These are phyloP conservation scores for Monodelphis domestica DNA, from an alignment of 2,797 vertebrate genomes.

Conservation along the genomic window DNA sequence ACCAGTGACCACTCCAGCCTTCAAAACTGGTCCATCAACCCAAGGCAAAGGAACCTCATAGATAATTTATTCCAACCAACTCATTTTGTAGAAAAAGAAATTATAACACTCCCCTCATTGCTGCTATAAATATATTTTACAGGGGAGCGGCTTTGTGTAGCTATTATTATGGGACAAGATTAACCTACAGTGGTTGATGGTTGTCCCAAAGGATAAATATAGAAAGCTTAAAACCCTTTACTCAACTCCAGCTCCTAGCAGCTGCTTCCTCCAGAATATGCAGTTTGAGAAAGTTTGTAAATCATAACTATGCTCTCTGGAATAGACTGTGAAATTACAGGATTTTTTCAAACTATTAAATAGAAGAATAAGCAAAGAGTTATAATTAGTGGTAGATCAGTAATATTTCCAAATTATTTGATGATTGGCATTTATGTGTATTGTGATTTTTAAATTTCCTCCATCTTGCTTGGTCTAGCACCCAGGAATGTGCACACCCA, in stretches of 20 bases:
- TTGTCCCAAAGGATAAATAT: neutral
- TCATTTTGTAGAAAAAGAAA: neutral
- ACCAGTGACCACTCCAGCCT: neutral
- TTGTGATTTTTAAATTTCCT: too few relatives aligned
- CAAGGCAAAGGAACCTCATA: neutral
- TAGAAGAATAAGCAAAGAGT: neutral
- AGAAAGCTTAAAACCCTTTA: neutral
- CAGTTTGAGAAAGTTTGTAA: neutral
- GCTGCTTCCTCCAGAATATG: neutral
- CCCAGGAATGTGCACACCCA: too few relatives aligned
- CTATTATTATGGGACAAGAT: neutral
- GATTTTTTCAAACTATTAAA: neutral
- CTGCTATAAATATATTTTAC: neutral
- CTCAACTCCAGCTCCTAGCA: neutral
- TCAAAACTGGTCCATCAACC: neutral
- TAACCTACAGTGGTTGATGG: neutral
- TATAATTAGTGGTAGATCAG: neutral
- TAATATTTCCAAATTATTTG: neutral
- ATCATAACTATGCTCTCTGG: neutral
- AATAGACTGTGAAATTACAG: neutral
- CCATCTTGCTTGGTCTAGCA: too few relatives aligned
- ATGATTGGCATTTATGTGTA: neutral
- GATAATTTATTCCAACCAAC: neutral
- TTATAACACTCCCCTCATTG: neutral
- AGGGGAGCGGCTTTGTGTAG: neutral